Evolutionary conservation across 2,113 vertebrate genomes (phyloP).

Genomic region (Spheniscus mendiculus): DNA sequence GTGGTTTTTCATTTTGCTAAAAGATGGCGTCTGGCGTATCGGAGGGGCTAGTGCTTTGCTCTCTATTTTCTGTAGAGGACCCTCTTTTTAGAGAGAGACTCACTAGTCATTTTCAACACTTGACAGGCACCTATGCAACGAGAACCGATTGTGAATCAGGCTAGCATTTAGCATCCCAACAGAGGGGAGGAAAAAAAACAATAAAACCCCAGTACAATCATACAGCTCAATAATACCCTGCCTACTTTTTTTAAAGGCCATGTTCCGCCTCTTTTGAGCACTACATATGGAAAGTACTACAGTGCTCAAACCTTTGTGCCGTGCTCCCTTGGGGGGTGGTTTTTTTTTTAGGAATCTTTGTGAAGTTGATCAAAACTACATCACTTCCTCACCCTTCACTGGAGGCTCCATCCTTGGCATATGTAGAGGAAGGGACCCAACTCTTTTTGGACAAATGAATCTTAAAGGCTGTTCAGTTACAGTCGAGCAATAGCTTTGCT

Average conservation of each 20-base stretch:
- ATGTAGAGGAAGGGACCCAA: not conserved
- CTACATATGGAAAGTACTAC: accelerated
- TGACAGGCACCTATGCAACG: not conserved
- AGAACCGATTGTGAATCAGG: not conserved
- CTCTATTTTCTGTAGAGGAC: not conserved
- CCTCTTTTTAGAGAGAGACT: not conserved
- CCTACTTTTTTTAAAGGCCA: not conserved
- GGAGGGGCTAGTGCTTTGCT: not conserved
- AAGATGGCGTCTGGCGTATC: not conserved
- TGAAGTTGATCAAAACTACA: not conserved
- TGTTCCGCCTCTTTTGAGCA: not conserved
- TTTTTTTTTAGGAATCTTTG: not conserved
- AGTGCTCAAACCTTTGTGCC: not conserved
- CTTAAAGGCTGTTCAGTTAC: not conserved
- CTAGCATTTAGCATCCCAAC: not conserved
- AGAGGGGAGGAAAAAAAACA: not conserved
- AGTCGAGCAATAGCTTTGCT: not conserved
- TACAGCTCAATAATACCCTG: accelerated
- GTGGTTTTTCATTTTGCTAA: not conserved
- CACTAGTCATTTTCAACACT: not conserved
- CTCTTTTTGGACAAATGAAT: not conserved
- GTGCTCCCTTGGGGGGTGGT: accelerated
- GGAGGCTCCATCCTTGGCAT: not conserved
- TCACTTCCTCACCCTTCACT: not conserved
- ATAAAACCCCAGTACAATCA: too few relatives aligned